A percentile compares a stretch with the other conserved stretches of the same genome.
phyloP scores from a whole-genome alignment of 2,113 vertebrate genomes.

The Sylvilagus bachmani region DNA sequence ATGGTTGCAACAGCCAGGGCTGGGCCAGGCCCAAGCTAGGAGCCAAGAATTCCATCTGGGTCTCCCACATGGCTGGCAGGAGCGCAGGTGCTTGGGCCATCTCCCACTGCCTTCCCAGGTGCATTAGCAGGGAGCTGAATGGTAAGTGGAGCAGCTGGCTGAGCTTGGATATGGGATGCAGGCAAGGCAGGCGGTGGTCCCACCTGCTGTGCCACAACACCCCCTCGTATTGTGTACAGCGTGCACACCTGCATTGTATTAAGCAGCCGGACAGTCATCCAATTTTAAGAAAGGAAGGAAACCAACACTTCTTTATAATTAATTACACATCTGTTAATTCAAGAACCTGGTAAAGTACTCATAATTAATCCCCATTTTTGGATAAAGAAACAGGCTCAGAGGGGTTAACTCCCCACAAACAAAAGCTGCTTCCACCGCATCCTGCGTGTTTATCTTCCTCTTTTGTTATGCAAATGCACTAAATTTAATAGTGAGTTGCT shows the following conservation, averaged over 20 bases:
- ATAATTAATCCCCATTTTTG: conserved; percentile 39
- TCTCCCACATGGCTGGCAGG: too few relatives aligned
- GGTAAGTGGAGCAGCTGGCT: too few relatives aligned
- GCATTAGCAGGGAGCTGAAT: too few relatives aligned
- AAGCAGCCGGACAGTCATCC: neutral
- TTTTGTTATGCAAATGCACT: conserved; percentile 39
- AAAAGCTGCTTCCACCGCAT: neutral
- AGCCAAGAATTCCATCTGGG: too few relatives aligned
- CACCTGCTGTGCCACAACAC: too few relatives aligned
- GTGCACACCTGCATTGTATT: neutral
- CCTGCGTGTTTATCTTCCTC: neutral
- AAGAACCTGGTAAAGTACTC: conserved; percentile 29
- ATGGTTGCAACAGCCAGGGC: too few relatives aligned
- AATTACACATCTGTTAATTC: neutral
- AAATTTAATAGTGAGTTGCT: conserved; percentile 14
- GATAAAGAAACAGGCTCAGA: neutral
- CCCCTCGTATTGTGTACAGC: neutral
- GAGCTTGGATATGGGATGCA: too few relatives aligned
- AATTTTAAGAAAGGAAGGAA: conserved; percentile 33
- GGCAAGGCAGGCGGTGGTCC: too few relatives aligned
- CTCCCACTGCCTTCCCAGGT: too few relatives aligned
- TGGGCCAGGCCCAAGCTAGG: too few relatives aligned
- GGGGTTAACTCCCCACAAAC: neutral
- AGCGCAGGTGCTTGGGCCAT: too few relatives aligned
- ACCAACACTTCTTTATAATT: conserved; percentile 46